Evolutionary conservation across 2,888 invertebrate species (phyloP), one percentile per base, ranked within the genome.

Genomic region (Zygaena filipendulae): DNA sequence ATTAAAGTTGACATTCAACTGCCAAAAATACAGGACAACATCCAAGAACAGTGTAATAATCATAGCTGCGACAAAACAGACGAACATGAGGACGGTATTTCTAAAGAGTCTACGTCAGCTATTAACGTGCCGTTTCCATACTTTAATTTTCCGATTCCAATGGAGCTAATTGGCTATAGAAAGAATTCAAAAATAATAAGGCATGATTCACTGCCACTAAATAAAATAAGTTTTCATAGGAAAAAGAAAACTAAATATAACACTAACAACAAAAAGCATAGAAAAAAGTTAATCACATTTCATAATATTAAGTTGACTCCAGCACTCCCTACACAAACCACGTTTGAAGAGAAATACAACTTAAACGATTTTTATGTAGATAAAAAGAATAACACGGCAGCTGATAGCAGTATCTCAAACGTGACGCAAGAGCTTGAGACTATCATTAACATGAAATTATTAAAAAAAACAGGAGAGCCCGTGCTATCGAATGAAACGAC

Each of bases 1-100:
- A 54, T 77, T 21, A 77, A 77, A 46, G 52, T 79, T 18, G 72
- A 72, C 37, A 47, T 79, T 23, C 61, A 72, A 42, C 33, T 74
- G 21, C 75, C 75, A 18, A 69, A 62, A 45, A 32, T 51, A 19
- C 48, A 49, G 34, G 53, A 62, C 24, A 32, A 32, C 11, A 25
- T 42, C n/a, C 37, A 47, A n/a, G 52, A 45, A 39, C 34, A 40
- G 11, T 23, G 29, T 11, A 54, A 47, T 37, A 44, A 40, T 27
- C 37, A 36, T 18, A 53, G 38, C 36, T 42, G 31, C 13, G 42
- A 48, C 8, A 45, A 40, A 38, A 36, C 28, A 8, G 26, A 38
- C 4, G 47, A 52, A 25, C 38, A 43, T 7, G 54, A 59, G 21
- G 49, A 49, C 13, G 29, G 33, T 5, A 38, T 42, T 33, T 56